These are phyloP conservation scores for Xestia sexstrigata DNA, from an alignment of 2,888 invertebrate species.

Conservation along the genomic window DNA sequence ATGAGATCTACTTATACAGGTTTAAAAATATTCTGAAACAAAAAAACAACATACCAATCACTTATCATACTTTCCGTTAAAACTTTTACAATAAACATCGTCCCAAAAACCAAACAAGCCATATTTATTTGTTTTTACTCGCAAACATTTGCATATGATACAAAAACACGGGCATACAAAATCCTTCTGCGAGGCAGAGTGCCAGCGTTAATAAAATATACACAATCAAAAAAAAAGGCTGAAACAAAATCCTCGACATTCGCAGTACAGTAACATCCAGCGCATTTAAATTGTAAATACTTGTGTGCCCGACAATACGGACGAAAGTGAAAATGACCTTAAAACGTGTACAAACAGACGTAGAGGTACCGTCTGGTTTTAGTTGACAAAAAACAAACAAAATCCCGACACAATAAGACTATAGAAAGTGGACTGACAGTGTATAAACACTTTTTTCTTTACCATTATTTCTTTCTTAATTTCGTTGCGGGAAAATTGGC, in stretches of 20 bases:
- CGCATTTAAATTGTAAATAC: slow-evolving; percentile 72
- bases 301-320: slow-evolving; percentile 69
- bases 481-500: slow-evolving; percentile 78
- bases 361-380: slow-evolving; percentile 71
- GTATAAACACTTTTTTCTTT: slow-evolving; percentile 49
- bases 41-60: slow-evolving; percentile 1
- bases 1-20: background rate
- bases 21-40: background rate
- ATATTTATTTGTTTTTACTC: slow-evolving; percentile 38
- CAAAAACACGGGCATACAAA: slow-evolving; percentile 33
- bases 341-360: slow-evolving; percentile 82
- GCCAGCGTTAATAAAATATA: slow-evolving; percentile 54
- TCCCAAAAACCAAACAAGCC: slow-evolving; percentile 5
- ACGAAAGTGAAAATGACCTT: slow-evolving; percentile 89
- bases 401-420: slow-evolving; percentile 79
- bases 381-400: slow-evolving; percentile 86
- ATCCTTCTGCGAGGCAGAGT: slow-evolving; percentile 34
- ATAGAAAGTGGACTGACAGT: slow-evolving; percentile 63
- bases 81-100: slow-evolving; percentile 18
- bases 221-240: slow-evolving; percentile 26
- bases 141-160: slow-evolving; percentile 29
- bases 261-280: slow-evolving; percentile 47
- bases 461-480: slow-evolving; percentile 74
- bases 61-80: background rate
- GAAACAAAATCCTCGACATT: slow-evolving; percentile 36